Base-by-base conservation (phyloP, 2,797 vertebrate species). In the Anableps anableps region DNA sequence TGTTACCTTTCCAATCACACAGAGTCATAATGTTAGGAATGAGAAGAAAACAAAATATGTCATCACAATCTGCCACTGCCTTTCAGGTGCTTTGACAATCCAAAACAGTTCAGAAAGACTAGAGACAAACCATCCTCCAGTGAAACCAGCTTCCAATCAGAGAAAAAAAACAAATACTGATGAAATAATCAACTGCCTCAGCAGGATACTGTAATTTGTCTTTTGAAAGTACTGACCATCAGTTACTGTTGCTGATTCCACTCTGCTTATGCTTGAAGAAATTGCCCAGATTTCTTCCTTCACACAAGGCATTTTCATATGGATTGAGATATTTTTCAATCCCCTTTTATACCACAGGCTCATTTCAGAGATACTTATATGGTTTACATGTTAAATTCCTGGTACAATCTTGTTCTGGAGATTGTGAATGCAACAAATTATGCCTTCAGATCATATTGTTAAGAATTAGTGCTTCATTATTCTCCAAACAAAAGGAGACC, bases 31-130 rank as follows among this genome's bases (percentile, higher is more conserved):
- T 43, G 41, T 70, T 45, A 16, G 17, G 41, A 71, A 43, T 6
- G 21, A 45, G 68, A 29, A n/a, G 68, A 71, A 71, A 71, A 41
- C 68, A 71, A 71, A 71, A n/a, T 45, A 43, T 70, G 66, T 43
- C 2, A n/a, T 26, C 66, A 45, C 66, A 70, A n/a, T 45, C 68
- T 43, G 26, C 41, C 7, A 71, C 68, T n/a, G 2, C 23, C 68
- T 11, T 7, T 71, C 21, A 1, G n/a, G 23, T 71, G 41, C 41
- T 71, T 45, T 45, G 41, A 71, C 14, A 45, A 71, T 43, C 38
- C n/a, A 13, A n/a, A 29, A 45, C 41, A 14, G 38, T 70, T 71
- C 41, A 43, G 7, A 45, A n/a, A 29, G 68, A 70, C 21, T 26
- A 70, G 23, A 70, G 11, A 43, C 10, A 43, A n/a, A 43, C 14